Evolutionary conservation across 2,888 invertebrate species (phyloP).

Genomic region (Drosophila pullipes): DNA sequence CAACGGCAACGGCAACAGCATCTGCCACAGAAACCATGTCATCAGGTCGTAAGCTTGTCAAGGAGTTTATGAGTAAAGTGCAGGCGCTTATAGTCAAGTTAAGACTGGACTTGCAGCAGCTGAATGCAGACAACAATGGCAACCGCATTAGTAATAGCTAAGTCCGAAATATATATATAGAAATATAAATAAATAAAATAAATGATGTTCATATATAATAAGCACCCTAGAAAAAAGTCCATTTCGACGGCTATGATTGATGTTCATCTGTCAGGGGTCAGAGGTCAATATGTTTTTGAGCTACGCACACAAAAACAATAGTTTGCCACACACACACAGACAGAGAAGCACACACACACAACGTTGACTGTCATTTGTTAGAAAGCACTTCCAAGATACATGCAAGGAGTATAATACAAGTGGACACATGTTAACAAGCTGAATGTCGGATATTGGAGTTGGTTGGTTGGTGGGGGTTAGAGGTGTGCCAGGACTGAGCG

Average conservation of each 20-base stretch:
- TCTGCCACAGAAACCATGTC: slow-evolving; percentile 1
- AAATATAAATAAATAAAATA: background rate
- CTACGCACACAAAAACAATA: slow-evolving; percentile 19
- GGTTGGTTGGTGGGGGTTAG: background rate
- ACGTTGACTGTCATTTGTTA: slow-evolving; percentile 27
- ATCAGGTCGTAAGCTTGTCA: slow-evolving; percentile 43
- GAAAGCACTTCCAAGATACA: slow-evolving; percentile 32
- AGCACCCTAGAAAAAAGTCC: background rate
- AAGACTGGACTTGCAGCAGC: slow-evolving; percentile 16
- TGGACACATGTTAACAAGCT: slow-evolving; percentile 51
- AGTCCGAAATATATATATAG: background rate
- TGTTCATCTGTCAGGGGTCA: slow-evolving; percentile 23
- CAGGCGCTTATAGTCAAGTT: slow-evolving; percentile 46
- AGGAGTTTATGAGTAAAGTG: slow-evolving; percentile 47
- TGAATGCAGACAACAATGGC: slow-evolving; percentile 3
- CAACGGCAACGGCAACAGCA: slow-evolving; percentile 6
- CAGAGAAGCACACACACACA: background rate
- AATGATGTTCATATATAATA: background rate
- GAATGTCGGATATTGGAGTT: background rate
- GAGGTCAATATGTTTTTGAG: slow-evolving; percentile 41
- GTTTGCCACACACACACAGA: slow-evolving; percentile 5
- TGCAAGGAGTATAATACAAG: slow-evolving; percentile 33
- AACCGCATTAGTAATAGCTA: slow-evolving; percentile 3
- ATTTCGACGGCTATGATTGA: slow-evolving; percentile 28
- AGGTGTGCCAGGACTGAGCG: slow-evolving; percentile 9